These are phyloP conservation scores for Apteryx owenii DNA, from an alignment of 2,113 vertebrate genomes.

Conservation along the genomic window DNA sequence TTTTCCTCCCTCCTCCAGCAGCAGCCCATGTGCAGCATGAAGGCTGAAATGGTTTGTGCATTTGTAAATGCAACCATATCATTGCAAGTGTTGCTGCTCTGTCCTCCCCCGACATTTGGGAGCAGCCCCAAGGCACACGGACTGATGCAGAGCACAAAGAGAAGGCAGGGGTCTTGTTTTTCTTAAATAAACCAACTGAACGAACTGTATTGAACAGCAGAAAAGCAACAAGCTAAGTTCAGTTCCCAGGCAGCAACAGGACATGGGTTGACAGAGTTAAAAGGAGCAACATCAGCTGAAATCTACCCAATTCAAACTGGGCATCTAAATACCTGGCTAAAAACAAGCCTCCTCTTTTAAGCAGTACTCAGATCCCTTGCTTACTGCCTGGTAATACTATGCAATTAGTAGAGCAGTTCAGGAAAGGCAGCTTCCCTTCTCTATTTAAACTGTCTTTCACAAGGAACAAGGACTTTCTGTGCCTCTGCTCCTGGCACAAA, in stretches of 20 bases:
- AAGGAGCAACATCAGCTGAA: constrained; percentile 45
- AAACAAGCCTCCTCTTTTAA: constrained; percentile 53
- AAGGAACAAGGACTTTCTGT: constrained; percentile 59
- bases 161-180: not conserved
- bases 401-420: not conserved
- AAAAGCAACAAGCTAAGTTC: constrained; percentile 27
- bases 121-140: not conserved
- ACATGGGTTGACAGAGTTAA: constrained; percentile 40
- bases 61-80: not conserved
- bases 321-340: constrained; percentile 36
- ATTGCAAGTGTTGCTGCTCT: not conserved
- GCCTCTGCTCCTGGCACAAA: constrained; percentile 36
- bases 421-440: constrained; percentile 34
- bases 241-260: constrained; percentile 45
- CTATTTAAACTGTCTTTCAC: constrained; percentile 37
- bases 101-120: not conserved
- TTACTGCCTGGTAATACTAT: constrained; percentile 12
- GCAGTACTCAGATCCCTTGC: not conserved
- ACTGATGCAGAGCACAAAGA: not conserved
- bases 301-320: constrained; percentile 36
- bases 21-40: not conserved
- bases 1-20: not conserved
- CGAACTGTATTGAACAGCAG: constrained; percentile 16
- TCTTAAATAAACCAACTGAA: constrained; percentile 19
- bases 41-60: not conserved